A percentile compares a stretch with the other conserved stretches of the same genome.
phyloP scores from a whole-genome alignment of 1,140 invertebrate species.

The Asbolus verrucosus region DNA sequence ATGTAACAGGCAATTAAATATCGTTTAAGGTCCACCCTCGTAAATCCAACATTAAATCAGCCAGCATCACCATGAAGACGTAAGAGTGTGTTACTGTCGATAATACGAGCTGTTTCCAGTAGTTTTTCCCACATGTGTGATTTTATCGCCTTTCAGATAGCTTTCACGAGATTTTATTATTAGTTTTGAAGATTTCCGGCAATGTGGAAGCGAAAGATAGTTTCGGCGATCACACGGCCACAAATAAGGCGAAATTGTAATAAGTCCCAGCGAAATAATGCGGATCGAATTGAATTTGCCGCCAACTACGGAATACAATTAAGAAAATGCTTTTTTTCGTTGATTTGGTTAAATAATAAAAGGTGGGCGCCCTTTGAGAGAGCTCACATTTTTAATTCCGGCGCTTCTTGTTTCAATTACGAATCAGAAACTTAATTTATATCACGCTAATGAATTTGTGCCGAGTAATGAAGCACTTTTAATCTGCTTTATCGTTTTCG shows the following conservation, averaged over 20 bases:
- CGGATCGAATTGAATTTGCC: slow-evolving; percentile 21
- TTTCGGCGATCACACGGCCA: neutral
- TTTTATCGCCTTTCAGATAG: no score
- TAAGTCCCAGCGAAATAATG: slow-evolving; percentile 1
- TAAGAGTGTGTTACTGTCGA: no score
- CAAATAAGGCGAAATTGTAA: neutral
- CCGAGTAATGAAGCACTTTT: slow-evolving; percentile 44
- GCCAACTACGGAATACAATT: slow-evolving; percentile 31
- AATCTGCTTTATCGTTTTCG: slow-evolving; percentile 47
- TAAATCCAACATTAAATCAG: no score
- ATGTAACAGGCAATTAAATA: no score
- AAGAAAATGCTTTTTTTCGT: slow-evolving; percentile 44
- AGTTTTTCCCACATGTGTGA: no score
- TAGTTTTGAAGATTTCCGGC: no score
- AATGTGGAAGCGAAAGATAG: no score
- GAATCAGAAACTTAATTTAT: slow-evolving; percentile 47
- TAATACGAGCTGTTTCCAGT: no score
- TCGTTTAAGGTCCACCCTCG: no score
- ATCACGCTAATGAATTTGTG: slow-evolving; percentile 47
- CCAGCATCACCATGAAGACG: no score
- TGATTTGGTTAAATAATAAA: slow-evolving; percentile 39
- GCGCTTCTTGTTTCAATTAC: slow-evolving; percentile 46
- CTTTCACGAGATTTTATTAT: no score
- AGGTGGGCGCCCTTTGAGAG: slow-evolving; percentile 4
- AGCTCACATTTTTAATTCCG: slow-evolving; percentile 42